Evolutionary conservation across 2,888 invertebrate genomes (phyloP).

Genomic region (Anorthoa munda): DNA sequence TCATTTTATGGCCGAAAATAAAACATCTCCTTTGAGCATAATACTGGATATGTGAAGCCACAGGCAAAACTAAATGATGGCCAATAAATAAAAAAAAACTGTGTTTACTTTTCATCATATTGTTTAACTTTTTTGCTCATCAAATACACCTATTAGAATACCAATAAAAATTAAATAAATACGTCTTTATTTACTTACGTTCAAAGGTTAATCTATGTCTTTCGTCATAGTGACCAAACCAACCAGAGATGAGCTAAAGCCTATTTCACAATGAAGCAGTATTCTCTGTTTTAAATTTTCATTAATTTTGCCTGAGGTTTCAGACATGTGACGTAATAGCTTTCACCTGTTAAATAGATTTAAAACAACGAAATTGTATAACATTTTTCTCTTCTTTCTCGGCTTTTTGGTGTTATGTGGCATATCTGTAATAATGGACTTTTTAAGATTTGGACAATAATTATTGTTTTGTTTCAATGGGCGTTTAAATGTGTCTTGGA

Average conservation of each 20-base stretch:
- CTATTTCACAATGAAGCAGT: not conserved
- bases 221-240: not conserved
- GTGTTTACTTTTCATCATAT: constrained; percentile 1
- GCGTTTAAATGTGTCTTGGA: too few relatives aligned
- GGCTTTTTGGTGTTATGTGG: not conserved
- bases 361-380: too few relatives aligned
- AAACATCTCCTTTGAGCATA: too few relatives aligned
- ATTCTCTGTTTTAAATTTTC: not conserved
- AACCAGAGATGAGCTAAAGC: not conserved
- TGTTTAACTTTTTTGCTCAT: not conserved
- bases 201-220: not conserved
- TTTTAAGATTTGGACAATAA: not conserved
- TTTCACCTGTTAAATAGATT: not conserved
- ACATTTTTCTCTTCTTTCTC: not conserved
- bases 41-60: not conserved
- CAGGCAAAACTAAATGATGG: not conserved
- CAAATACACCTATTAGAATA: constrained; percentile 25
- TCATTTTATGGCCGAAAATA: too few relatives aligned
- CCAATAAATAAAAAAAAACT: not conserved
- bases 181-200: constrained; percentile 9
- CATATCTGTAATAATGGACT: not conserved
- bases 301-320: not conserved
- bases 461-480: not conserved
- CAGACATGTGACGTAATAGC: not conserved
- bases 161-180: constrained; percentile 23